Base-by-base conservation (phyloP, 2,888 invertebrate species). In the Chirona hameri region DNA sequence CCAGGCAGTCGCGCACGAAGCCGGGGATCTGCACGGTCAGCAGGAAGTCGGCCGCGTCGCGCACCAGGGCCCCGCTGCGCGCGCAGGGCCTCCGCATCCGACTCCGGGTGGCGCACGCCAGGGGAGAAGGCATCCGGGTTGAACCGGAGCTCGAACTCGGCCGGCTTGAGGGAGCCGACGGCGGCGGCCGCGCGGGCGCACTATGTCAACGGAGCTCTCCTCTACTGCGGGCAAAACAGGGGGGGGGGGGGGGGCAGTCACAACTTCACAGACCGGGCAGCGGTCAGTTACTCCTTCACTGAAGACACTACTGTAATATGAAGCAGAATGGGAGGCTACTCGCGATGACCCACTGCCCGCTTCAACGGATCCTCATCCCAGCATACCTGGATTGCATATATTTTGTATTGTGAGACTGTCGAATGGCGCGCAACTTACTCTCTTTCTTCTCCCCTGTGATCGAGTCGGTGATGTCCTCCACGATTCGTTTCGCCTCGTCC, bases 41-140 rank as follows among this genome's bases (percentile, higher is more conserved):
- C 85, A 99, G 89, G 90, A 98, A 99, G 86, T 98, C 96, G 0
- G 98, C 97, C 0, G 97, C 98, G 88, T 98, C 98, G 88, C 95
- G 94, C 3, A 99, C 95, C 14, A 98, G 90, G 85, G 95, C 94
- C 94, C 83, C 95, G 92, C 88, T 99, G 97, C 87, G 93, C 94
- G 85, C 92, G 91, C 82, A 97, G 89, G 69, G 91, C 91, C 86
- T 92, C 91, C 85, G 92, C 88, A 87, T 93, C 92, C 31, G 92
- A 90, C 86, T 94, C 92, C 29, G 92, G 91, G 89, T 98, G 98
- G 83, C 91, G 91, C 84, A 99, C 98, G 82, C 96, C 96, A 0
- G 95, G 95, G 18, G 98, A 98, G 89, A 95, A 99, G 84, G 98
- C 97, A 89, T 99, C 99, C 0, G 99, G 98, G 90, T 99, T 99